These are phyloP conservation scores for Hydrophis major DNA, from an alignment of 2,797 vertebrate species.

Conservation along the genomic window DNA sequence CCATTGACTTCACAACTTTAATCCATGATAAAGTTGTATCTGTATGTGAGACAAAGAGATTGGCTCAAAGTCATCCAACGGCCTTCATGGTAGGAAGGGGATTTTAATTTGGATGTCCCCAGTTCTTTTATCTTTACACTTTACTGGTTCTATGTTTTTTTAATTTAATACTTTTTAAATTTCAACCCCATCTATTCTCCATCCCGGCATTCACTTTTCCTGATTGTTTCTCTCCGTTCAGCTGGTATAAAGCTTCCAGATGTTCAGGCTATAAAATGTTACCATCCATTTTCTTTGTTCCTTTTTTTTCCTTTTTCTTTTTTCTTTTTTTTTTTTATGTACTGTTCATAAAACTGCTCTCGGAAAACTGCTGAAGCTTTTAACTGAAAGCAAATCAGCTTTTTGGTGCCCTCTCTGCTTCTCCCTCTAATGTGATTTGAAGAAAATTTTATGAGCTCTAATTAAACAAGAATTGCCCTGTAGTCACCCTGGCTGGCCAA, in stretches of 20 bases:
- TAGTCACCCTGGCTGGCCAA: slow-evolving; percentile 53
- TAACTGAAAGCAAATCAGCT: slow-evolving; percentile 64
- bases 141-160: neutral
- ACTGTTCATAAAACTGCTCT: slow-evolving; percentile 57
- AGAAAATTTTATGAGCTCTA: slow-evolving; percentile 53
- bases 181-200: neutral
- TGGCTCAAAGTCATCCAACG: neutral
- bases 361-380: slow-evolving; percentile 68
- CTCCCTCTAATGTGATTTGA: slow-evolving; percentile 35
- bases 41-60: neutral
- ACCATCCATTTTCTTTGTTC: slow-evolving; percentile 20
- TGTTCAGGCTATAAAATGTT: slow-evolving; percentile 59
- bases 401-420: neutral
- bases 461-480: slow-evolving; percentile 65
- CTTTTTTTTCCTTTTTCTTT: fast-evolving
- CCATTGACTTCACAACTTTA: neutral
- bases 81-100: neutral
- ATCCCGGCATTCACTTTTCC: neutral
- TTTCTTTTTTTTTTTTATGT: slow-evolving; percentile 42
- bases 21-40: neutral
- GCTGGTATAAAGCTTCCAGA: slow-evolving; percentile 52
- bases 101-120: neutral
- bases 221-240: slow-evolving; percentile 10
- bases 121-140: neutral
- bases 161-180: neutral